These are phyloP conservation scores for Procambarus clarkii DNA, from an alignment of 1,140 invertebrate genomes.

Conservation along the genomic window DNA sequence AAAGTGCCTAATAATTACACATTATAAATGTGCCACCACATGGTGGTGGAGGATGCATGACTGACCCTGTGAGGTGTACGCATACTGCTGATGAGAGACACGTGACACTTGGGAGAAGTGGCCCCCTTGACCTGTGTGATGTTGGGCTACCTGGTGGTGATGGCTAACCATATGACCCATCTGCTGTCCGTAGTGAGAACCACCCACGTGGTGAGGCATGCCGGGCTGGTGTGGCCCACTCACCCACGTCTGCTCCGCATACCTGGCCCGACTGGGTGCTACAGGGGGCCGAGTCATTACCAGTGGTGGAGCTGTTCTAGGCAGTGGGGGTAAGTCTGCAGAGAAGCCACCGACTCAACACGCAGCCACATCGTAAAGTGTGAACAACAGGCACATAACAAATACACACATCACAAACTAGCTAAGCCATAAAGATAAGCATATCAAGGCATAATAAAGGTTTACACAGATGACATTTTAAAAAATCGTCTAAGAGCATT, in stretches of 20 bases:
- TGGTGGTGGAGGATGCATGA: slow-evolving; percentile 24
- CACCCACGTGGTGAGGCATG: slow-evolving; percentile 54
- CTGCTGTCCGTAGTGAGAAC: slow-evolving; percentile 44
- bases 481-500: too few relatives aligned
- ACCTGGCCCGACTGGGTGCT: slow-evolving; percentile 54
- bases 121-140: slow-evolving; percentile 31
- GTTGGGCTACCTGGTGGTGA: slow-evolving; percentile 64
- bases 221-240: slow-evolving; percentile 43
- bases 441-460: too few relatives aligned
- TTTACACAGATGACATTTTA: neutral
- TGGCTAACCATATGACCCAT: slow-evolving; percentile 58
- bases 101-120: slow-evolving; percentile 62
- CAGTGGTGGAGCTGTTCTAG: slow-evolving; percentile 61
- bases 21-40: neutral
- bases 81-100: slow-evolving; percentile 54
- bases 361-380: neutral
- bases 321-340: slow-evolving; percentile 67
- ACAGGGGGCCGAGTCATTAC: slow-evolving; percentile 59
- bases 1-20: slow-evolving; percentile 29
- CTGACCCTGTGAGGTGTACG: slow-evolving; percentile 62
- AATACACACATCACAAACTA: slow-evolving; percentile 34
- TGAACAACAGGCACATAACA: slow-evolving; percentile 36
- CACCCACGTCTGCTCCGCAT: slow-evolving; percentile 40
- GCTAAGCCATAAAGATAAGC: slow-evolving; percentile 37
- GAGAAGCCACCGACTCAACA: slow-evolving; percentile 62